Percentiles rank a stretch among this genome's conserved stretches.
phyloP scores from a whole-genome alignment of 2,888 invertebrate species.

The Hemaris fuciformis region DNA sequence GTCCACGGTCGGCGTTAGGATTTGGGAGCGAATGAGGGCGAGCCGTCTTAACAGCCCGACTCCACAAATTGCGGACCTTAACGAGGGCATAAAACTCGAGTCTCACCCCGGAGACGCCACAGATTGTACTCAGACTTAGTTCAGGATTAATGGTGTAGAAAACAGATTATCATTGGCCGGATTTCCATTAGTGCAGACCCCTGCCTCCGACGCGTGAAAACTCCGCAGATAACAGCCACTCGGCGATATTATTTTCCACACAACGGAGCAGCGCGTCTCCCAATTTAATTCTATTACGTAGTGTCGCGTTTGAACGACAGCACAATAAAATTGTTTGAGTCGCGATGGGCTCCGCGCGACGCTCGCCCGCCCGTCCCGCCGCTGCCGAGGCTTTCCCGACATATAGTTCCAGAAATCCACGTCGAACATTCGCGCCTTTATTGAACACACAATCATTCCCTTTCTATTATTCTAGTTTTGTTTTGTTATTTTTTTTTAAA shows the following conservation, averaged over 20 bases:
- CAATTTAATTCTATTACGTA: conserved; percentile 81
- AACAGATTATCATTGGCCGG: conserved; percentile 82
- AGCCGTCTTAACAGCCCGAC: conserved; percentile 76
- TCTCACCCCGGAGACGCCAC: conserved; percentile 74
- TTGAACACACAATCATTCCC: conserved; percentile 52
- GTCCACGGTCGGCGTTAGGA: conserved; percentile 78
- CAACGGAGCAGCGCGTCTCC: conserved; percentile 73
- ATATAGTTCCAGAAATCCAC: conserved; percentile 28
- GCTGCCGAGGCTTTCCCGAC: conserved; percentile 15
- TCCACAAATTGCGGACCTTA: conserved; percentile 82
- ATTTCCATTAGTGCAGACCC: conserved; percentile 78
- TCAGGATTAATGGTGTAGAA: conserved; percentile 83
- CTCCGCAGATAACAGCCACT: conserved; percentile 71
- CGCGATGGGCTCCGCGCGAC: conserved; percentile 21
- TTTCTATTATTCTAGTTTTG: conserved; percentile 39
- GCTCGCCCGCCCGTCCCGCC: conserved; percentile 35
- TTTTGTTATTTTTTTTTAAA: conserved; percentile 25
- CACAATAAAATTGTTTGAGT: conserved; percentile 74
- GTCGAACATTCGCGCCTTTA: conserved; percentile 39
- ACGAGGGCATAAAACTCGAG: conserved; percentile 80
- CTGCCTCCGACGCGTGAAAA: conserved; percentile 80
- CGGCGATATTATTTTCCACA: conserved; percentile 81
- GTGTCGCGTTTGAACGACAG: conserved; percentile 78
- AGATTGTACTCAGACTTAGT: conserved; percentile 80
- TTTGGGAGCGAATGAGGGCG: conserved; percentile 69